Evolutionary conservation across 2,113 vertebrate species (phyloP).

Genomic region (Eleginops maclovinus): DNA sequence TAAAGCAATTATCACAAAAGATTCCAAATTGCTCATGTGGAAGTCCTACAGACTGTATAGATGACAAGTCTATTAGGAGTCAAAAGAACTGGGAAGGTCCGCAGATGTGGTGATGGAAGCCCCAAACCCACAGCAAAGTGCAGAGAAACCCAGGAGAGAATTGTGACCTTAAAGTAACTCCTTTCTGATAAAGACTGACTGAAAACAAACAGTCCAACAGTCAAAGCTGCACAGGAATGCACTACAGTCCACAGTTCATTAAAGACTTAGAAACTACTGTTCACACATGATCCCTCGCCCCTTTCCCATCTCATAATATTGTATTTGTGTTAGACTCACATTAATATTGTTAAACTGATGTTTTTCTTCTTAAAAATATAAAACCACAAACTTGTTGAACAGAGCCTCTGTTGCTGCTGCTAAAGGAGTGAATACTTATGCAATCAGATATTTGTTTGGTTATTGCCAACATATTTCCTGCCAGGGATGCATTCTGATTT

Average conservation of each 20-base stretch:
- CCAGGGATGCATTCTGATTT: not conserved
- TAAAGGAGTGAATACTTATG: not conserved
- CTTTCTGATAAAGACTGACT: too few relatives aligned
- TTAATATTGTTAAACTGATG: too few relatives aligned
- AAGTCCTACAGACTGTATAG: not conserved
- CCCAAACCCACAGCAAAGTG: not conserved
- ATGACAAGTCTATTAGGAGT: not conserved
- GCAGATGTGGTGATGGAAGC: not conserved
- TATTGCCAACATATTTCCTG: not conserved
- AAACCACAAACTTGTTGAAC: not conserved
- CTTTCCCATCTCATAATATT: too few relatives aligned
- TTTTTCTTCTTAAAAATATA: too few relatives aligned
- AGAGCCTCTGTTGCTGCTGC: not conserved
- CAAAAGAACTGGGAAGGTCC: not conserved
- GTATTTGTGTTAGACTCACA: too few relatives aligned
- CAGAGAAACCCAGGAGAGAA: not conserved
- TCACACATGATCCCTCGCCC: not conserved
- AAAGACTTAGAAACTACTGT: not conserved
- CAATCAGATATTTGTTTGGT: conserved; percentile 9
- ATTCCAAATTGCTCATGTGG: not conserved
- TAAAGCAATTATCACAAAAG: not conserved
- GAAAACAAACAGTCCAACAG: not conserved
- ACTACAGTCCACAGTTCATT: not conserved
- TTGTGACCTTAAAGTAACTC: too few relatives aligned
- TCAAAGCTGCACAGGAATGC: not conserved